Percentiles rank a stretch among this genome's conserved stretches.
Conservation (phyloP, 1,140 invertebrate species). For the Drosophila setifemur region DNA sequence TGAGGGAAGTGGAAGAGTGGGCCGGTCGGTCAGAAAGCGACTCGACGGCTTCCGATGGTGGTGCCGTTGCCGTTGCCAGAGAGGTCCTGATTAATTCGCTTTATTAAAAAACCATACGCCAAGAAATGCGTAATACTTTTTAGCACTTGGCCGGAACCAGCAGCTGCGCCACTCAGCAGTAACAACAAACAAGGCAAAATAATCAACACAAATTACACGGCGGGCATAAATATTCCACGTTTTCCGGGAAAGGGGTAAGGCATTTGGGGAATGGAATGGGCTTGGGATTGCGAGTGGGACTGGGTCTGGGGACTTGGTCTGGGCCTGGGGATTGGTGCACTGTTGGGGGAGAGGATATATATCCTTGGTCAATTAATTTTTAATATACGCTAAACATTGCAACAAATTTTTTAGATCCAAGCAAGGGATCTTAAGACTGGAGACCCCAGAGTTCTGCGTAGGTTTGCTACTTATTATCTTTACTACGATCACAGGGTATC, state of each 20-base stretch:
- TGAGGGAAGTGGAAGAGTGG: slow-evolving; percentile 8
- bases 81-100: slow-evolving; percentile 68
- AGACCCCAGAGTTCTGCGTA: slow-evolving; percentile 22
- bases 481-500: slow-evolving; percentile 1
- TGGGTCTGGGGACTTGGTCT: slow-evolving; percentile 1
- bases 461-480: slow-evolving; percentile 14
- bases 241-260: slow-evolving; percentile 3
- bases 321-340: slow-evolving; percentile 7
- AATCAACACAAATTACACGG: slow-evolving; percentile 74
- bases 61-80: slow-evolving; percentile 1
- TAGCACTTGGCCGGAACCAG: slow-evolving; percentile 44
- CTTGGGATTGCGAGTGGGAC: not conserved
- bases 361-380: slow-evolving; percentile 66
- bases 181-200: slow-evolving; percentile 57
- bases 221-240: slow-evolving; percentile 54
- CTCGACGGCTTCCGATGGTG: not conserved
- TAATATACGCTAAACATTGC: slow-evolving; percentile 69
- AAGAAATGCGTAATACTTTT: slow-evolving; percentile 59
- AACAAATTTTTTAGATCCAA: slow-evolving; percentile 55
- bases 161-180: slow-evolving; percentile 27
- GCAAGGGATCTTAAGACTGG: not conserved
- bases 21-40: slow-evolving; percentile 9
- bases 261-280: not conserved
- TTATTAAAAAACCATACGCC: slow-evolving; percentile 77
- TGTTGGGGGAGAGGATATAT: slow-evolving; percentile 3